Evolutionary conservation across 2,888 invertebrate species (phyloP), one percentile per base, ranked within the genome.

Genomic region (Carabus problematicus): DNA sequence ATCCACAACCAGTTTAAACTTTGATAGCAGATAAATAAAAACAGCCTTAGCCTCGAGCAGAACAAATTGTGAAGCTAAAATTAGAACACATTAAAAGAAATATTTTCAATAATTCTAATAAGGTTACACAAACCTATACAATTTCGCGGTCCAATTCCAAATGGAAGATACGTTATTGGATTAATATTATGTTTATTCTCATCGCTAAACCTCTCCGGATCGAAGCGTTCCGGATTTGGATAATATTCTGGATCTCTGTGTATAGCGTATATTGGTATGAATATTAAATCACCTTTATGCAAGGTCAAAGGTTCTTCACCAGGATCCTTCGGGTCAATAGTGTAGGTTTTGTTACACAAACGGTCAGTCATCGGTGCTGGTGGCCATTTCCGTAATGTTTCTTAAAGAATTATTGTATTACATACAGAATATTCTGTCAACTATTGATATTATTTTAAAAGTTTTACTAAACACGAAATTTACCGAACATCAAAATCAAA

Each of bases 181-280:
- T 83, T 81, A 58, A 85, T 81, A 4, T 83, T 79, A 14, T 80
- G 79, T 74, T 83, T 85, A 72, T 84, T 85, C 14, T 85, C 85
- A 0, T 82, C 81, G 72, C 82, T 81, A 74, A 87, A 87, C 64
- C 87, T 79, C 71, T 86, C 86, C 0, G 85, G 85, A 47, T 80
- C 80, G 72, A 86, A 85, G 59, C 80, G 79, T 0, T 83, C 75
- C 0, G 88, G 87, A 19, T 87, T 81, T 0, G 85, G 84, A 73
- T 84, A 88, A 72, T 82, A 80, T n/a, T 85, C 79, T 0, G 85
- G 82, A 74, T 88, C 86, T 78, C 83, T 84, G 64, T 87, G 86
- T 7, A 87, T 75, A 0, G 82, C 85, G 64, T 81, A 82, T 3
- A 84, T 75, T 0, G 85, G 83, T 67, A 86, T 79, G 8, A 79